These are phyloP conservation scores for Polydrusus pterygomalis DNA, from an alignment of 2,888 invertebrate species.

Conservation along the genomic window DNA sequence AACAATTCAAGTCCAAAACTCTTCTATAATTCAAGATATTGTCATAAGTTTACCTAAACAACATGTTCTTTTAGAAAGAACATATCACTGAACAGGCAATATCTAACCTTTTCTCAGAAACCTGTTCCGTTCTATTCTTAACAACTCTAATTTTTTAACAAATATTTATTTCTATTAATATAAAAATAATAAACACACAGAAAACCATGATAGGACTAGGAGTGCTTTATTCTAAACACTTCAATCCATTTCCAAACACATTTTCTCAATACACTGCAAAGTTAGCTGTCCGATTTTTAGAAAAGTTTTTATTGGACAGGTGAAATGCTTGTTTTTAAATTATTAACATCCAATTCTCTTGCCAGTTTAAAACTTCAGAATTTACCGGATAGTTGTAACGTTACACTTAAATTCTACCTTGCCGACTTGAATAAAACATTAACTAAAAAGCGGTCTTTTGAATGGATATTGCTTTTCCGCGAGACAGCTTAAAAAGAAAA, in stretches of 20 bases:
- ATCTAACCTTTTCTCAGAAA: no score
- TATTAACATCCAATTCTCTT: constrained; percentile 26
- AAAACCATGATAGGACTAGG: no score
- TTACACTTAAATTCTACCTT: constrained; percentile 24
- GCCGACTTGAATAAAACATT: constrained; percentile 11
- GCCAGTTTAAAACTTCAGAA: constrained; percentile 16
- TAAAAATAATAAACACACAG: no score
- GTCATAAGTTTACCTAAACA: no score
- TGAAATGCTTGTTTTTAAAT: constrained; percentile 30
- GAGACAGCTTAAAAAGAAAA: neutral
- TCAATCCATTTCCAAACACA: neutral
- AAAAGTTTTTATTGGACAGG: constrained; percentile 35
- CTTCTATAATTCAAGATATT: no score
- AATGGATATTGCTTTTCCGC: neutral
- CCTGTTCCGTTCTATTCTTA: no score
- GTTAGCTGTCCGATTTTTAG: constrained; percentile 29
- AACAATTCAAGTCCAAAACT: no score
- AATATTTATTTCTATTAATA: no score
- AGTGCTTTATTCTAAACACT: neutral
- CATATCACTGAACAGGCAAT: no score
- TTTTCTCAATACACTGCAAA: neutral
- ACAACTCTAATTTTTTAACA: no score
- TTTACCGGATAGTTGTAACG: constrained; percentile 8
- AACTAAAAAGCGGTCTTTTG: neutral
- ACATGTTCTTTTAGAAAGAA: no score